Evolutionary conservation across 2,888 invertebrate genomes (phyloP), one percentile per base, ranked within the genome.

Genomic region (Scaptomyza caliginosa): DNA sequence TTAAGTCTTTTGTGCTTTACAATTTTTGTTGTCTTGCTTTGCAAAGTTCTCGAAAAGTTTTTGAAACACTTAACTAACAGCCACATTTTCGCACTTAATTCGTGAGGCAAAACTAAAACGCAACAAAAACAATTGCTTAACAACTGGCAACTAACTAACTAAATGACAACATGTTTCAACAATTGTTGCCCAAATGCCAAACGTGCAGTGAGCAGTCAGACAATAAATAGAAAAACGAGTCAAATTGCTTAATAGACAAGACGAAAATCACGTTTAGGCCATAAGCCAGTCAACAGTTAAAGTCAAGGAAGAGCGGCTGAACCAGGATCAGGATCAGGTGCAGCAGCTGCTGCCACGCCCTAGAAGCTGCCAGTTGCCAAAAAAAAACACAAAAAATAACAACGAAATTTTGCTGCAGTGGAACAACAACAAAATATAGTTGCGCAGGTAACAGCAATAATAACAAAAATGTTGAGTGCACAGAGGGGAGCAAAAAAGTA

Each of bases 151-250:
- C 85, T 63, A 80, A 86, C 86, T 84, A 84, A 84, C 87, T 81
- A 69, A 68, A 74, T 87, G 86, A 78, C 86, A 82, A 75, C 82
- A 87, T 83, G 86, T 85, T 80, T 85, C 86, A 82, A 66, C 82
- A 82, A 83, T 87, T 82, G 79, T 67, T 75, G 69, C 76, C 67
- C 70, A 57, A 87, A 87, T 85, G 79, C 67, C 79, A 82, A 82
- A 87, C 86, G 88, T 83, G 82, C 88, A 48, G 38, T 45, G 65
- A 79, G 65, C 39, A 19, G 26, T 10, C 4, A 26, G 21, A 11
- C 5, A 45, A 36, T 23, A 39, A n/a, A 21, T 13, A 11, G 4
- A 43, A 42, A 36, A 42, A 52, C 26, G 16, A 8, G 38, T 58
- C 1, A 54, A 46, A 54, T 62, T 59, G 62, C 73, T 77, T 87